Conservation (phyloP, 1,140 invertebrate species). For the Gonioctena quinquepunctata region DNA sequence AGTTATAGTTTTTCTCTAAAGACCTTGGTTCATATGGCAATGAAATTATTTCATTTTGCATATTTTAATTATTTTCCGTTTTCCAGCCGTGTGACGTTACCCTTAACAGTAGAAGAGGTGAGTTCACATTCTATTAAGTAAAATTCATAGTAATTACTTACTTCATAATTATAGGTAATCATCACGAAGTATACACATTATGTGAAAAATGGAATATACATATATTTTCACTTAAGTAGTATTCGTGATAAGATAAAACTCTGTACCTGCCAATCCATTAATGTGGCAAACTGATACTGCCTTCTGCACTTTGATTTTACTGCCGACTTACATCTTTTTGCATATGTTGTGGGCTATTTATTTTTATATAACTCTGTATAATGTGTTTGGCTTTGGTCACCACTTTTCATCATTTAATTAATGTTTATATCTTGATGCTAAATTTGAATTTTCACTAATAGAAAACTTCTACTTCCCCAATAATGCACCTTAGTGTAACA, state of each 20-base stretch:
- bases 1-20: slow-evolving; percentile 15
- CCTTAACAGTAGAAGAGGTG: slow-evolving; percentile 78
- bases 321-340: too few relatives aligned
- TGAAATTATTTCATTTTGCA: slow-evolving; percentile 24
- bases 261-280: too few relatives aligned
- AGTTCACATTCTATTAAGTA: slow-evolving; percentile 39
- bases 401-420: too few relatives aligned
- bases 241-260: slow-evolving; percentile 10
- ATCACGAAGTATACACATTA: slow-evolving; percentile 8
- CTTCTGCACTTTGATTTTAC: too few relatives aligned
- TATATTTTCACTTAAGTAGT: slow-evolving; percentile 2
- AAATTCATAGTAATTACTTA: background rate
- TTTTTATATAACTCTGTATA: too few relatives aligned
- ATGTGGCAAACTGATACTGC: too few relatives aligned
- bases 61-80: slow-evolving; percentile 49
- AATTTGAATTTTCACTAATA: too few relatives aligned
- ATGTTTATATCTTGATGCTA: too few relatives aligned
- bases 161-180: slow-evolving; percentile 5
- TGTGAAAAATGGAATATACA: slow-evolving; percentile 8
- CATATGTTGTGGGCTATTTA: too few relatives aligned
- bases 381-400: too few relatives aligned
- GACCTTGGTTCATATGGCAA: slow-evolving; percentile 35
- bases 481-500: too few relatives aligned
- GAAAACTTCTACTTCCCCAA: too few relatives aligned
- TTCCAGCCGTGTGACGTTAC: slow-evolving; percentile 74